Base-by-base conservation (phyloP, 2,797 vertebrate species). In the Sebastes diaconus region DNA sequence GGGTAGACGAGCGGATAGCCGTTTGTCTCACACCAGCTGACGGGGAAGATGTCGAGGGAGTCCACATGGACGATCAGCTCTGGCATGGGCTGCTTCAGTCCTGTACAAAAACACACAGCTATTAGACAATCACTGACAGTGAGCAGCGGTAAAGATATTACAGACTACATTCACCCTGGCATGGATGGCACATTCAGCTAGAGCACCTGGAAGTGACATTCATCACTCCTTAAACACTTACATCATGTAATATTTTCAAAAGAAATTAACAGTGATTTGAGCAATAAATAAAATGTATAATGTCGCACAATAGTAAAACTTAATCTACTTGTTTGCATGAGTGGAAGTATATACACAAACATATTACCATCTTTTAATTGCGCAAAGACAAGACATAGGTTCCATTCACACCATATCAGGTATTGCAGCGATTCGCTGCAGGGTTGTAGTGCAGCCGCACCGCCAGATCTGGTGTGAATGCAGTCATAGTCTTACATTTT, bases 1-100 rank as follows among this genome's bases (percentile, higher is more conserved):
- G 98, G 98, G 92, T 96, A 91, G 76, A 96, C 95, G 8, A 99
- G 97, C 14, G 97, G 96, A 88, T 98, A 98, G 68, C 98, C 98
- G 16, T 99, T 99, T 5, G 97, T 99, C 88, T 99, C 98, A 95
- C 98, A 99, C 98, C 98, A 99, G 88, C 98, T 98, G 93, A 99
- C 95, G 46, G 98, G 98, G 91, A 99, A 99, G 89, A 99, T 97
- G 92, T 99, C 96, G 87, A 98, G 97, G 5, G 98, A 99, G 86
- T 99, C 98, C 86, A 97, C 95, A 30, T 97, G 98, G 90, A 97
- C 96, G 71, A 99, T 98, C 84, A 97, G 95, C 90, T 99, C 98
- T 67, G 96, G 97, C 90, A 98, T 72, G 2, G 97, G 95, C 75
- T 97, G 97, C 94, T 97, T 98, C 80, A 97, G 94, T 87, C 98